Conservation (phyloP, 2,888 invertebrate genomes). For the Dryococelus australis region DNA sequence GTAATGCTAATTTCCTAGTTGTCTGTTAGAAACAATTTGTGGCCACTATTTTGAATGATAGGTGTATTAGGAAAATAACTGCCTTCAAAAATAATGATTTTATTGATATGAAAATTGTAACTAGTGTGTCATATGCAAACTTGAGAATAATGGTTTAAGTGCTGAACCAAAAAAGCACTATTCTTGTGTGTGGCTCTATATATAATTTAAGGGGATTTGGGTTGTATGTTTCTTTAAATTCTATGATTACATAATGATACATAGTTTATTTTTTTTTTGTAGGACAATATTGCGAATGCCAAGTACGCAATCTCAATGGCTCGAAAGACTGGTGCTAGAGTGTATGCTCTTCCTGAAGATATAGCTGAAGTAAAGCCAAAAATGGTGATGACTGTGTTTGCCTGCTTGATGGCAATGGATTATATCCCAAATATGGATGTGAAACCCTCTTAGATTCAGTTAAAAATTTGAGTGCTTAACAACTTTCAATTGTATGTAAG, state of each 20-base stretch:
- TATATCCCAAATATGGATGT: conserved; percentile 88
- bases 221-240: too few species aligned
- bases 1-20: too few species aligned
- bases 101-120: too few species aligned
- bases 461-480: background rate
- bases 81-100: too few species aligned
- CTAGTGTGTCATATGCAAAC: too few species aligned
- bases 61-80: too few species aligned
- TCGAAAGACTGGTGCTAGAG: conserved; percentile 94
- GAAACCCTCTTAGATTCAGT: conserved; percentile 37
- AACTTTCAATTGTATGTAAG: background rate
- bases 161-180: too few species aligned
- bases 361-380: conserved; percentile 98
- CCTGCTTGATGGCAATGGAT: conserved; percentile 98
- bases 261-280: conserved; percentile 53
- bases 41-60: too few species aligned
- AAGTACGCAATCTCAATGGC: conserved; percentile 99
- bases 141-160: too few species aligned
- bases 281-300: conserved; percentile 97
- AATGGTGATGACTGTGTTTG: conserved; percentile 99
- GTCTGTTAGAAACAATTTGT: too few species aligned
- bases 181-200: too few species aligned
- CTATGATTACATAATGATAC: background rate
- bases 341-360: conserved; percentile 98
- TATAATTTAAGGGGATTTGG: too few species aligned